These are phyloP conservation scores for Epinephelus lanceolatus DNA, from an alignment of 2,113 vertebrate species.

Conservation along the genomic window DNA sequence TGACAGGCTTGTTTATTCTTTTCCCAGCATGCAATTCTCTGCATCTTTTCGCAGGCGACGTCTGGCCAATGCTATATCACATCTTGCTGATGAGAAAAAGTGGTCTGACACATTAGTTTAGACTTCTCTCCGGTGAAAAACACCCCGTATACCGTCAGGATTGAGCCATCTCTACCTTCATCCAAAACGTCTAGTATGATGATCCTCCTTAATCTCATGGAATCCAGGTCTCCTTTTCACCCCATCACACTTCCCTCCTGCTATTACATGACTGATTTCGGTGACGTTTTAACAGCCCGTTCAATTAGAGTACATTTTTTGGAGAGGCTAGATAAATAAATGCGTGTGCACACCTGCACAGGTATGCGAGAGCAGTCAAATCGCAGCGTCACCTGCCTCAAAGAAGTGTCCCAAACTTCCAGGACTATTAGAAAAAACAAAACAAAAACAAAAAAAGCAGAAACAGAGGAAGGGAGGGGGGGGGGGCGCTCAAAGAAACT, in stretches of 20 bases:
- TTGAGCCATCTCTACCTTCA: constrained; percentile 54
- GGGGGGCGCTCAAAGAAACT: constrained; percentile 62
- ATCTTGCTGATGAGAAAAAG: constrained; percentile 67
- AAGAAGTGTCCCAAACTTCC: constrained; percentile 67
- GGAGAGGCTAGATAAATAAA: constrained; percentile 56
- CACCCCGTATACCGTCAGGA: constrained; percentile 34
- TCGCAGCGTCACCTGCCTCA: constrained; percentile 57
- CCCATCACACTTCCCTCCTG: constrained; percentile 58
- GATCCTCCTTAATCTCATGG: constrained; percentile 67
- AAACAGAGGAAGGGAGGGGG: background rate
- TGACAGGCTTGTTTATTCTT: constrained; percentile 79
- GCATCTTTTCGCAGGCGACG: constrained; percentile 47
- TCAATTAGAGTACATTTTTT: constrained; percentile 41
- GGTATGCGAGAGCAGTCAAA: constrained; percentile 58
- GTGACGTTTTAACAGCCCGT: constrained; percentile 34
- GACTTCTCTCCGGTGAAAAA: constrained; percentile 52
- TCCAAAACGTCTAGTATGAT: constrained; percentile 42
- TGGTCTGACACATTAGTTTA: constrained; percentile 64
- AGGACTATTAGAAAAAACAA: constrained; percentile 59
- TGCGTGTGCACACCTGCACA: constrained; percentile 69
- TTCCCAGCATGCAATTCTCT: constrained; percentile 76
- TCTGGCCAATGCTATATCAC: constrained; percentile 54
- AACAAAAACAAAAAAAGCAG: constrained; percentile 20
- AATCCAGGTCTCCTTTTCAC: constrained; percentile 56
- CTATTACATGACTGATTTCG: constrained; percentile 53